Evolutionary conservation across 2,113 vertebrate genomes (phyloP).

Genomic region (Pelodiscus sinensis): DNA sequence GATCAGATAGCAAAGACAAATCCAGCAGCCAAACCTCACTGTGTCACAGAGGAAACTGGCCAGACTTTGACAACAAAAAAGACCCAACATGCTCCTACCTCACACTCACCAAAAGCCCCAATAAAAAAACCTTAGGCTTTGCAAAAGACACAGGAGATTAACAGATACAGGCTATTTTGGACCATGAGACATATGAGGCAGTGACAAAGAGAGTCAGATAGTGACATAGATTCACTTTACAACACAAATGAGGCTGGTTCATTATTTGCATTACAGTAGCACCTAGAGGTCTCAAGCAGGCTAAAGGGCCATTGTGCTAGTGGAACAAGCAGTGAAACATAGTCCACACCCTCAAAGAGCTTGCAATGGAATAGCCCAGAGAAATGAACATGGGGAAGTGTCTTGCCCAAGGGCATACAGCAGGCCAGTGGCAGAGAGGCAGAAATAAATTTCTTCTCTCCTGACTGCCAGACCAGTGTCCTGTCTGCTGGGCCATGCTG

Average conservation of each 20-base stretch:
- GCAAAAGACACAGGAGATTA: neutral
- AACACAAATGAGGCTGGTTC: neutral
- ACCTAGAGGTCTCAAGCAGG: neutral
- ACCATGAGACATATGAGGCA: neutral
- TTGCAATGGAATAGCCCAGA: neutral
- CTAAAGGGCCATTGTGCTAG: neutral
- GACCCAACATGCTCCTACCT: neutral
- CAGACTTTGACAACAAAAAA: neutral
- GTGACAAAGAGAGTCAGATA: neutral
- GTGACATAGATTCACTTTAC: neutral
- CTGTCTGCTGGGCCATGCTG: neutral
- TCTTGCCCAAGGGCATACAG: neutral
- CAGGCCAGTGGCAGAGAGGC: neutral
- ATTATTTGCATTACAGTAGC: neutral
- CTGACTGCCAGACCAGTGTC: neutral
- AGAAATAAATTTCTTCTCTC: neutral
- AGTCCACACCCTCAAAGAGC: neutral
- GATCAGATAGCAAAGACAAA: neutral
- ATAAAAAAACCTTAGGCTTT: neutral
- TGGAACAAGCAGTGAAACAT: neutral
- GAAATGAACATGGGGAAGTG: neutral
- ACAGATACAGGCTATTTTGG: neutral
- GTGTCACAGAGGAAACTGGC: neutral
- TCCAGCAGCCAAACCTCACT: neutral
- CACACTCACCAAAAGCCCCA: neutral